Percentiles rank a stretch among this genome's conserved stretches.
Conservation (phyloP, 2,797 vertebrate genomes). For the Fratercula arctica region DNA sequence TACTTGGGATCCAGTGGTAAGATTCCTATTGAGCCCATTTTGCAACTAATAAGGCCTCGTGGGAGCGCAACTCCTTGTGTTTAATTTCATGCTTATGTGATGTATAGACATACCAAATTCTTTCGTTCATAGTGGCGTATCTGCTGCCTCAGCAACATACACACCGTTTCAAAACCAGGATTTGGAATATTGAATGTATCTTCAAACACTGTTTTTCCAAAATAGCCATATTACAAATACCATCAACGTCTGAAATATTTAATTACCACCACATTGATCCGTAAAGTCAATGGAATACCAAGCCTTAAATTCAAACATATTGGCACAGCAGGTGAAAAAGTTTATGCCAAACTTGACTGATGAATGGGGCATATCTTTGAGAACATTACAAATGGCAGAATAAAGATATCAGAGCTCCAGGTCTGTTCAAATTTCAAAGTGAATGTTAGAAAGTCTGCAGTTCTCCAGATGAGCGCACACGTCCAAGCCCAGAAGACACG, state of each 20-base stretch:
- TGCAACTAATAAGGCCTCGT: background rate
- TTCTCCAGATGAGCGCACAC: background rate
- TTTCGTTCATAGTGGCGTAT: background rate
- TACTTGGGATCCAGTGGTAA: background rate
- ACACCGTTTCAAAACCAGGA: background rate
- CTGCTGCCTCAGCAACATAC: background rate
- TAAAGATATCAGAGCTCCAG: background rate
- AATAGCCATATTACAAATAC: background rate
- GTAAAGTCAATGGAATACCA: background rate
- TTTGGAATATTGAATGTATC: background rate
- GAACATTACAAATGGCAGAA: background rate
- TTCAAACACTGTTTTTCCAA: background rate
- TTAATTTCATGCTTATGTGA: background rate
- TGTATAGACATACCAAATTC: background rate
- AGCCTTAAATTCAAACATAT: background rate
- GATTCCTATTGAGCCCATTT: background rate
- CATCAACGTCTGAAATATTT: background rate
- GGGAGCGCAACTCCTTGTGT: background rate
- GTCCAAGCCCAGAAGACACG: background rate
- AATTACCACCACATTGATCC: background rate
- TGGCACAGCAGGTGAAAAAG: background rate
- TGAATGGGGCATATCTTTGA: background rate
- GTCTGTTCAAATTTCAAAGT: too few species aligned
- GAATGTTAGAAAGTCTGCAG: background rate
- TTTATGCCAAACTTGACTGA: background rate